These are phyloP conservation scores for Hydra vulgaris DNA, from an alignment of 30 jellyfish, hydroid and myxozoan species.

Conservation along the genomic window DNA sequence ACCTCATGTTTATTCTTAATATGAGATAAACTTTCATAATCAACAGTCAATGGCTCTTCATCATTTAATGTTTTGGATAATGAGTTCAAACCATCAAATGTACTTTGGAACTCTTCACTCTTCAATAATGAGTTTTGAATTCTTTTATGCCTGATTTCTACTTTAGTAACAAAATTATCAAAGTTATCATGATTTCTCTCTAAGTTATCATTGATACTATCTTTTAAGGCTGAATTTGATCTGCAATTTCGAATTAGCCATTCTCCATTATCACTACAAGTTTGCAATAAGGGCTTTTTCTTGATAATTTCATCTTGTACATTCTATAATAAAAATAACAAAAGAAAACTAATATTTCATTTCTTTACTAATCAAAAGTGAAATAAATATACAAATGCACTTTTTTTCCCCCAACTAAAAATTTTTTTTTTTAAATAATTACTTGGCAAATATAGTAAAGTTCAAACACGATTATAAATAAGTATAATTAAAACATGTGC, in stretches of 20 bases:
- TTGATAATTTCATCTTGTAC: conserved; percentile 58
- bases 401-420: too few relatives aligned
- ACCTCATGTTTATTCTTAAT: conserved; percentile 80
- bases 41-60: conserved; percentile 54
- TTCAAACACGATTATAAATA: too few relatives aligned
- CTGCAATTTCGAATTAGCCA: conserved; percentile 37
- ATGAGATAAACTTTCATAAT: conserved; percentile 46
- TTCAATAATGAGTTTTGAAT: conserved; percentile 59
- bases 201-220: conserved; percentile 37
- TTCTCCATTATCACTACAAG: conserved; percentile 51
- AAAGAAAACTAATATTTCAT: too few relatives aligned
- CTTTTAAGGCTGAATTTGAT: conserved; percentile 50
- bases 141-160: conserved; percentile 54
- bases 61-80: conserved; percentile 35
- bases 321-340: conserved; percentile 28
- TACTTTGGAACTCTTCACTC: conserved; percentile 65
- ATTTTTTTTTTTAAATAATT: too few relatives aligned
- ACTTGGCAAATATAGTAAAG: too few relatives aligned
- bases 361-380: too few relatives aligned
- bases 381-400: too few relatives aligned
- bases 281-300: conserved; percentile 46
- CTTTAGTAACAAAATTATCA: conserved; percentile 40
- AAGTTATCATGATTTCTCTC: conserved; percentile 46
- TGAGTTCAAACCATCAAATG: conserved; percentile 43
- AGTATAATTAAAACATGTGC: too few relatives aligned